A percentile compares a stretch with the other conserved stretches of the same genome.
Conservation (phyloP, 2,888 invertebrate species). For the Athalia rosae region DNA sequence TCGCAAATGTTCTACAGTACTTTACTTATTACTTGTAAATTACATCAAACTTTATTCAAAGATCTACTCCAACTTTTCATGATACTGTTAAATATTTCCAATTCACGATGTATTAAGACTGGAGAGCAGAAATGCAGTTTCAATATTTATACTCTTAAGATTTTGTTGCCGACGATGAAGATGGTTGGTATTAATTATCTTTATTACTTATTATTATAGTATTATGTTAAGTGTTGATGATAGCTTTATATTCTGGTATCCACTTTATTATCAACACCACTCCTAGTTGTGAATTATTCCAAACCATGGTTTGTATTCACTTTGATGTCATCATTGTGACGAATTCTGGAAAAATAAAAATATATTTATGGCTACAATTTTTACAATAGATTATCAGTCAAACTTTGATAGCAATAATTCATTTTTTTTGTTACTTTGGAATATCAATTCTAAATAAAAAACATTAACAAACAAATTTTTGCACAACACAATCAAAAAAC, state of each 20-base stretch:
- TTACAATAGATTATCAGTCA: not conserved
- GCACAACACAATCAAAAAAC: too few relatives aligned
- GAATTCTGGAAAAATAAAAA: constrained; percentile 87
- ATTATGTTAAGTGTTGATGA: constrained; percentile 59
- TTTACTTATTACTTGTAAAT: constrained; percentile 44
- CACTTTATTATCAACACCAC: constrained; percentile 80
- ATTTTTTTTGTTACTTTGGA: too few relatives aligned
- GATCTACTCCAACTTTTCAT: constrained; percentile 47
- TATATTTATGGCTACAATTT: constrained; percentile 34
- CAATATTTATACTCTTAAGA: constrained; percentile 47
- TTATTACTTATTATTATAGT: constrained; percentile 48
- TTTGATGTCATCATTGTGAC: constrained; percentile 99
- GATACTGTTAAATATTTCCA: constrained; percentile 51
- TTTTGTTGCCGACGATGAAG: constrained; percentile 46
- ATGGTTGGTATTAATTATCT: constrained; percentile 45
- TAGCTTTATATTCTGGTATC: constrained; percentile 72
- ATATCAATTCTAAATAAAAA: too few relatives aligned
- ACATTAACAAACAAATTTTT: too few relatives aligned
- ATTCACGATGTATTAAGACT: constrained; percentile 46
- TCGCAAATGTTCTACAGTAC: constrained; percentile 48
- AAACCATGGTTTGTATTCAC: constrained; percentile 84
- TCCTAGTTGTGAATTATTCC: constrained; percentile 79
- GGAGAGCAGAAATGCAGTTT: constrained; percentile 57
- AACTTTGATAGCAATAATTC: too few relatives aligned
- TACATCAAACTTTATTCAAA: constrained; percentile 50